Base-by-base conservation (phyloP, 2,113 vertebrate genomes). In the Megaceryle maxima region DNA sequence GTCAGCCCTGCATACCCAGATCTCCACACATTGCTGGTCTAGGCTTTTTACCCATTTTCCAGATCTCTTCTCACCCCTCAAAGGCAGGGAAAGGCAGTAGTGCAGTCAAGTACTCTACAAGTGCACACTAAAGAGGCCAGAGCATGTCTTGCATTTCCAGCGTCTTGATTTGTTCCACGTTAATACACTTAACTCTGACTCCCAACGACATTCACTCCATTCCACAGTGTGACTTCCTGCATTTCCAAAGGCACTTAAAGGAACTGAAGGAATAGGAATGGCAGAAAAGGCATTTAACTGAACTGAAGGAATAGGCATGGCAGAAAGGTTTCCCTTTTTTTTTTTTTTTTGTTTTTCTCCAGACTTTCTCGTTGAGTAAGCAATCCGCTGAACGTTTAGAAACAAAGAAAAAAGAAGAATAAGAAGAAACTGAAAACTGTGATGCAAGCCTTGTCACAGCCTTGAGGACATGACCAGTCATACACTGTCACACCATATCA, bases 381-480 rank as follows among this genome's bases (percentile, higher is more conserved):
- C 44, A 74, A 78, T 13, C 16, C 22, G 56, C 10, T 41, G 41
- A 84, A 87, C 14, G 8, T 78, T 95, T 68, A 88, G 51, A 82
- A 96, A 86, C 44, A 90, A 90, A 83, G 70, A 60, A 69, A 88
- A 80, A 6, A 33, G 43, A 80, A 44, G 53, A 84, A 78, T 10
- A 16, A 90, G 76, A 94, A 87, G 66, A 93, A 94, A 94, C 28
- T 70, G 64, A 83, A 95, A 93, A 96, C 88, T 16, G 50, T 1
- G 3, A 67, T 6, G n/a, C 44, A 81, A 92, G 76, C 56, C 73
- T 72, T 92, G 60, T 87, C 73, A 76, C 17, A 82, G 81, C 83
- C 92, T 89, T 51, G 70, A 94, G 88, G 74, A 96, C 55, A 66
- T 0, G 5, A 62, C 55, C 67, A 89, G 41, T 68, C 69, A 50